phyloP scores from a whole-genome alignment of 1,140 invertebrate genomes.

The Drosophila oshimai region DNA sequence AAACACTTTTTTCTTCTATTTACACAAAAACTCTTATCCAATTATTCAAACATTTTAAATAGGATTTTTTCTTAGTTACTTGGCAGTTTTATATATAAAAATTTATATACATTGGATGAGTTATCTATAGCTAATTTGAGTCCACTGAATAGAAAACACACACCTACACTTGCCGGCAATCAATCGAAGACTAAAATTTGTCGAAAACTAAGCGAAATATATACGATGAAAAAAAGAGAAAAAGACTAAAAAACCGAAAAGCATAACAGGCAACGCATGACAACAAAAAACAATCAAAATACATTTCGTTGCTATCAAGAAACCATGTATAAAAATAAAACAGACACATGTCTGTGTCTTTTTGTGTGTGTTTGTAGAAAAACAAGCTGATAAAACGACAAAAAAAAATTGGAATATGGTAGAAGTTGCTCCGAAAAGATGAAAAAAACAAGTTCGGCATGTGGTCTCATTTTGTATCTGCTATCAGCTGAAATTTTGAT shows the following conservation, averaged over 20 bases:
- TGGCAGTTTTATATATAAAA: background rate
- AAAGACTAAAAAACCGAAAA: background rate
- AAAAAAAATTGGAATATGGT: conserved; percentile 32
- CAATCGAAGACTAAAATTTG: conserved; percentile 58
- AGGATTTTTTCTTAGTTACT: background rate
- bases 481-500: conserved; percentile 24
- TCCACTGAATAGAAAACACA: conserved; percentile 32
- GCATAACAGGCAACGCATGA: conserved; percentile 41
- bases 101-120: background rate
- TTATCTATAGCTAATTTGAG: background rate
- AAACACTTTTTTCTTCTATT: background rate
- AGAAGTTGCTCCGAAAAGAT: conserved; percentile 37
- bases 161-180: conserved; percentile 69
- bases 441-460: conserved; percentile 39
- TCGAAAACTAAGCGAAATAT: conserved; percentile 35
- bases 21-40: background rate
- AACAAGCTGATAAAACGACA: conserved; percentile 68
- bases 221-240: conserved; percentile 1
- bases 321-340: conserved; percentile 60
- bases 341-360: conserved; percentile 45
- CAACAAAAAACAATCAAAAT: conserved; percentile 50
- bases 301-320: conserved; percentile 60
- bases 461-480: conserved; percentile 15
- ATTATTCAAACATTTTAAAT: background rate
- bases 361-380: conserved; percentile 18